Evolutionary conservation across 2,113 vertebrate species (phyloP), one percentile per base, ranked within the genome.

Genomic region (Triplophysa siluroides): DNA sequence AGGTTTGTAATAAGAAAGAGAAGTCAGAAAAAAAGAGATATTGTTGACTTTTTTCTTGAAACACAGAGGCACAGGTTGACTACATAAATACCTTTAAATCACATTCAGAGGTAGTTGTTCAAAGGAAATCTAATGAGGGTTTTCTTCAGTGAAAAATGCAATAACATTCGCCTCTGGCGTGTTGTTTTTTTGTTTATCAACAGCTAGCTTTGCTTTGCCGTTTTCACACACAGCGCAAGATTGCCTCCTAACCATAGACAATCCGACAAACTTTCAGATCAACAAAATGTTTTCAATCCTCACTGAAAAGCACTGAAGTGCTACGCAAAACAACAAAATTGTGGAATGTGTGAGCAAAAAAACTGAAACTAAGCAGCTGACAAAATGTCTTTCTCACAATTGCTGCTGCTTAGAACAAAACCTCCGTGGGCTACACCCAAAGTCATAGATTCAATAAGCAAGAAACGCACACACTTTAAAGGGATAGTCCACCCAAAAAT

Each of bases 181-280:
- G 50, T 29, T 56, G 11, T 19, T 58, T 72, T 72, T 58, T 26
- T 56, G 52, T 72, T 72, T 58, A 72, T 72, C 50, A 72, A 38
- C 19, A 14, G 29, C 10, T 21, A 72, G 52, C 19, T 6, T 56
- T 72, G 69, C 8, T 29, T 5, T 19, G 1, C 9, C 26, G 14
- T 60, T 73, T 56, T 33, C 71, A 60, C 43, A 43, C 33, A 73
- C 38, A 61, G 33, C 16, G 7, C 16, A 18, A 73, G 19, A 43
- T 5, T 10, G 54, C 12, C 2, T 41, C 33, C n/a, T 23, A 73
- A 60, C 33, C 33, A 43, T 13, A n/a, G 19, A 61, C 12, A 8
- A 24, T 1, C 0, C n/a, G 23, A 24, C 3, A 58, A 21, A 2
- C 8, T 73, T 60, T 60, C 13, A 50, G 12, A 1, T 7, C 6